These are phyloP conservation scores for Trematomus bernacchii DNA, from an alignment of 2,797 vertebrate species.

Conservation along the genomic window DNA sequence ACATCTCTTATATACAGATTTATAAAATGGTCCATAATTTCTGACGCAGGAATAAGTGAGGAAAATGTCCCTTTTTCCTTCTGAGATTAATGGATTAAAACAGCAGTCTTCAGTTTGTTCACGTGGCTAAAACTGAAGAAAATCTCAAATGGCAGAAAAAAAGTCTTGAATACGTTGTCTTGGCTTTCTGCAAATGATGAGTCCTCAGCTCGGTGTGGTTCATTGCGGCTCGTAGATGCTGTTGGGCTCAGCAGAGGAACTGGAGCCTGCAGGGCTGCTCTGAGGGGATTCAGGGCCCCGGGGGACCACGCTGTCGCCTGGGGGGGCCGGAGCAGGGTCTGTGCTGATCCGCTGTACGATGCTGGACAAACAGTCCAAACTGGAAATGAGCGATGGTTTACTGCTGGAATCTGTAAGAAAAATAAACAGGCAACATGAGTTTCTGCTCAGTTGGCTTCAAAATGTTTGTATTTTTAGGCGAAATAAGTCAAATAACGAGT, in stretches of 20 bases:
- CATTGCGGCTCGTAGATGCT: slow-evolving; percentile 89
- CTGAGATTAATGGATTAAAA: background rate
- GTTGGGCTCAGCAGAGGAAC: slow-evolving; percentile 61
- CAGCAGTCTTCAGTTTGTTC: slow-evolving; percentile 7
- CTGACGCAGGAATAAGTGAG: slow-evolving; percentile 18
- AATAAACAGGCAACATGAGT: background rate
- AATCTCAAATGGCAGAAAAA: background rate
- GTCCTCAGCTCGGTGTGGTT: slow-evolving; percentile 43
- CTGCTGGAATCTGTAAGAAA: slow-evolving; percentile 85
- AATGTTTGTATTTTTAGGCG: background rate
- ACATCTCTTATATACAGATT: slow-evolving; percentile 61
- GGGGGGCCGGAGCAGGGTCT: slow-evolving; percentile 76
- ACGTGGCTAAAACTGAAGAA: slow-evolving; percentile 4
- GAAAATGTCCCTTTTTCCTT: background rate
- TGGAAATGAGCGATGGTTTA: slow-evolving; percentile 87
- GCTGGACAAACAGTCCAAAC: slow-evolving; percentile 92
- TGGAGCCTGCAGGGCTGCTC: slow-evolving; percentile 47
- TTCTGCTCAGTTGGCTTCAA: background rate
- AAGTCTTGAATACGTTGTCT: background rate
- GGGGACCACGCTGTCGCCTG: slow-evolving; percentile 68
- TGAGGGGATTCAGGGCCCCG: slow-evolving; percentile 68
- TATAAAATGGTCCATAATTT: slow-evolving; percentile 91
- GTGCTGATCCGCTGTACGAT: slow-evolving; percentile 95
- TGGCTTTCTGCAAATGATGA: slow-evolving; percentile 11
- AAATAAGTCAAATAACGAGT: background rate